Base-by-base conservation (phyloP, 2,888 invertebrate genomes). In the Polietes domitor region DNA sequence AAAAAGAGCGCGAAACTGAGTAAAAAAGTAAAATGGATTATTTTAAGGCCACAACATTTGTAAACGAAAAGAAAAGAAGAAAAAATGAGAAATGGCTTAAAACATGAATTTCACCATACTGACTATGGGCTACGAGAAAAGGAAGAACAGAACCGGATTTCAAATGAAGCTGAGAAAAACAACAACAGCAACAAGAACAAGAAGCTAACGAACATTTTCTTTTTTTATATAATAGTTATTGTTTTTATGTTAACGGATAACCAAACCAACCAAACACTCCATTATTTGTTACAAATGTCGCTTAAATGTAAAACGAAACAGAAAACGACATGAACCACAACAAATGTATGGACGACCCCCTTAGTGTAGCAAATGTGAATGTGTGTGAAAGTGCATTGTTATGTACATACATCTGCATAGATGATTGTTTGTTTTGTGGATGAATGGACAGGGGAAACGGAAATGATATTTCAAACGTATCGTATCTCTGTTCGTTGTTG, bases 231-330 rank as follows among this genome's bases (percentile, higher is more conserved):
- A 61, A 58, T 12, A 2, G 17, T 37, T 63, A n/a, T n/a, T 12
- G 7, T 32, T 65, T 65, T 21, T 24, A 58, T 58, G 26, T 26
- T 58, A 24, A 26, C 12, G 55, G 21, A 10, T 26, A 28, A n/a
- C n/a, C n/a, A n/a, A n/a, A n/a, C n/a, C n/a, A n/a, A n/a, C n/a
- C n/a, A n/a, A n/a, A n/a, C n/a, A n/a, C n/a, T n/a, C n/a, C n/a
- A n/a, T n/a, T n/a, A n/a, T n/a, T n/a, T n/a, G 15, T 63, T 63
- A 26, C n/a, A n/a, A 61, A 61, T 65, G 65, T 65, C 53, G n/a
- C n/a, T 21, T 41, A 65, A 65, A 65, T 65, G 65, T 65, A 41
- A n/a, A 61, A 61, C 2, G n/a, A 32, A 61, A 32, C 17, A 2
- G 32, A 37, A 37, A 7, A 37, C 9, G 37, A 37, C 32, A 61